phyloP scores from a whole-genome alignment of 1,140 invertebrate genomes.

The Myzus persicae region DNA sequence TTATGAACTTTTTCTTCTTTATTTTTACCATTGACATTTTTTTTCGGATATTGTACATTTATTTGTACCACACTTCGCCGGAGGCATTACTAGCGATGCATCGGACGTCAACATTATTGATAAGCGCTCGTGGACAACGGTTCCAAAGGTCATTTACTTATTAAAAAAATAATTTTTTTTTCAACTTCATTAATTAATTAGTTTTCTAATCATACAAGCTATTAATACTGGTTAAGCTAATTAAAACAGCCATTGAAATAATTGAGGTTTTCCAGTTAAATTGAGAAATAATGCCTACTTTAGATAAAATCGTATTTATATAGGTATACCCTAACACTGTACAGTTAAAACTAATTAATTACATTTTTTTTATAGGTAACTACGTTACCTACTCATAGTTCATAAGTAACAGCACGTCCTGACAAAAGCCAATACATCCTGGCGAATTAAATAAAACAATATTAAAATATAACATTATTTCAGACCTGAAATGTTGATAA shows the following conservation, averaged over 20 bases:
- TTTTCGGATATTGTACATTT: too few species aligned
- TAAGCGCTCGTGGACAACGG: background rate
- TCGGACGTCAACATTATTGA: background rate
- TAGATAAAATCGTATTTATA: background rate
- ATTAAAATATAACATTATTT: background rate
- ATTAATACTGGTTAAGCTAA: background rate
- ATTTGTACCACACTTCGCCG: too few species aligned
- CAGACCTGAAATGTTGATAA: too few species aligned
- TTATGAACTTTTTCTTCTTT: too few species aligned
- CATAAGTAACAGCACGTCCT: background rate
- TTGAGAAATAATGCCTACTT: background rate
- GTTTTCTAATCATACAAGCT: background rate
- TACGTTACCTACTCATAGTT: background rate
- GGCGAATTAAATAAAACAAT: too few species aligned
- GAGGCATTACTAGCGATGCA: background rate
- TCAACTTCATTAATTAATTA: background rate
- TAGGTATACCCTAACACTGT: too few species aligned
- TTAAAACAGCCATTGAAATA: background rate
- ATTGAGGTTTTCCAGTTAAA: background rate
- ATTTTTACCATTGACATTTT: too few species aligned
- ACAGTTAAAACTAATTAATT: background rate
- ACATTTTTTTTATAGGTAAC: background rate
- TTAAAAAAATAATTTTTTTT: conserved; percentile 12
- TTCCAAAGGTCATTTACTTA: background rate
- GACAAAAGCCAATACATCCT: too few species aligned